Evolutionary conservation across 2,113 vertebrate species (phyloP).

Genomic region (Megaceryle maxima): DNA sequence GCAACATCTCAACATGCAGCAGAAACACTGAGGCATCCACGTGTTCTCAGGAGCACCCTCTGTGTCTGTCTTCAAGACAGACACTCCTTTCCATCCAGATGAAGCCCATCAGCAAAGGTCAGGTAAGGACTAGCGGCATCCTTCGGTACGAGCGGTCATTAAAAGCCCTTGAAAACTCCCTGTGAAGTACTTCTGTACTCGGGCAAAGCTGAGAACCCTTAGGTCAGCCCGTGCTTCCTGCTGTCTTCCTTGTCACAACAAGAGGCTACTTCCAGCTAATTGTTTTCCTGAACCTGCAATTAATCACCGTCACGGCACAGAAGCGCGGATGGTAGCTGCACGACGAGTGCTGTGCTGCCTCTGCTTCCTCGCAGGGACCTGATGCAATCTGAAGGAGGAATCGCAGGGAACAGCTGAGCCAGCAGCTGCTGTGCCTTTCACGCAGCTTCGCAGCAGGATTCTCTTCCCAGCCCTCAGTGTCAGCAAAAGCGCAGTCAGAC

Average conservation of each 20-base stretch:
- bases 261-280: background rate
- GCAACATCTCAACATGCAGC: rapidly evolving
- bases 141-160: rapidly evolving
- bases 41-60: rapidly evolving
- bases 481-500: background rate
- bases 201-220: background rate
- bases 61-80: background rate
- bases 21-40: rapidly evolving
- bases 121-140: background rate
- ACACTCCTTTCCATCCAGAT: rapidly evolving
- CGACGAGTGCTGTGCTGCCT: rapidly evolving
- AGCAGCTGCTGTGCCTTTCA: background rate
- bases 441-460: background rate
- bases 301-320: background rate
- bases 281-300: background rate
- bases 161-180: background rate
- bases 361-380: background rate
- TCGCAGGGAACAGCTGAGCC: background rate
- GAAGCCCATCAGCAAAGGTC: background rate
- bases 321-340: rapidly evolving
- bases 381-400: background rate
- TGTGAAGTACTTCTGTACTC: background rate
- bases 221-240: background rate
- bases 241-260: background rate
- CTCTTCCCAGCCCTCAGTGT: background rate